phyloP scores from a whole-genome alignment of 2,113 vertebrate species.

The Toxotes chatareus region DNA sequence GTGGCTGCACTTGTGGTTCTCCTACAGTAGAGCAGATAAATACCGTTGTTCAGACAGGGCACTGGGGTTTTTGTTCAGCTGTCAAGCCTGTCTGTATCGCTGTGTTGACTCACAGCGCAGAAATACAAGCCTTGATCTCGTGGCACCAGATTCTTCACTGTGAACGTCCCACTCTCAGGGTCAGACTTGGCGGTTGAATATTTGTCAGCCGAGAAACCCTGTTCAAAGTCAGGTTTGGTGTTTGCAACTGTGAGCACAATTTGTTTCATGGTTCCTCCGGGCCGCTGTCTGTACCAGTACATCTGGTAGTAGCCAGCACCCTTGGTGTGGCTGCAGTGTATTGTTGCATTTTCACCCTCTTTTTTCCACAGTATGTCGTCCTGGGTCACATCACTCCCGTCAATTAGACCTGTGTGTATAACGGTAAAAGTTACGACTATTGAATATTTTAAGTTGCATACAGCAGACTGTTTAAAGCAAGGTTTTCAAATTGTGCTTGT shows the following conservation, averaged over 20 bases:
- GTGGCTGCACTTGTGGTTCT: neutral
- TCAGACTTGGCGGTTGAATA: conserved; percentile 23
- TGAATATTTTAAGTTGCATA: neutral
- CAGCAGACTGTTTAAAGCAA: too few relatives aligned
- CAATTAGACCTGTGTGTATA: conserved; percentile 1
- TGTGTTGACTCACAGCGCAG: conserved; percentile 53
- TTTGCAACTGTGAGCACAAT: conserved; percentile 37
- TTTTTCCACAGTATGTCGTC: conserved; percentile 2
- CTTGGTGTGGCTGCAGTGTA: conserved; percentile 59
- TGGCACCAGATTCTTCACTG: conserved; percentile 30
- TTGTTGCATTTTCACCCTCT: neutral
- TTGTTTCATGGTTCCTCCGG: conserved; percentile 51
- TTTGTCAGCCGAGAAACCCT: neutral
- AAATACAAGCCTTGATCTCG: conserved; percentile 52
- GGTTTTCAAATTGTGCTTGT: too few relatives aligned
- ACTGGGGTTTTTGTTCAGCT: conserved; percentile 46
- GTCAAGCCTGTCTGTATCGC: conserved; percentile 7
- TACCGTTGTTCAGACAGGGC: too few relatives aligned
- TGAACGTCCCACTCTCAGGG: conserved; percentile 15
- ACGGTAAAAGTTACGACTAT: neutral
- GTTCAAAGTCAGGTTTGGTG: neutral
- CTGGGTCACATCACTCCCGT: conserved; percentile 37
- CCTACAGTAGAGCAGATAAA: neutral
- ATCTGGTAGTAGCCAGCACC: neutral
- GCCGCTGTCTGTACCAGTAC: conserved; percentile 78